Percentiles rank a stretch among this genome's conserved stretches.
phyloP scores from a whole-genome alignment of 2,113 vertebrate species.

The Apaloderma vittatum region DNA sequence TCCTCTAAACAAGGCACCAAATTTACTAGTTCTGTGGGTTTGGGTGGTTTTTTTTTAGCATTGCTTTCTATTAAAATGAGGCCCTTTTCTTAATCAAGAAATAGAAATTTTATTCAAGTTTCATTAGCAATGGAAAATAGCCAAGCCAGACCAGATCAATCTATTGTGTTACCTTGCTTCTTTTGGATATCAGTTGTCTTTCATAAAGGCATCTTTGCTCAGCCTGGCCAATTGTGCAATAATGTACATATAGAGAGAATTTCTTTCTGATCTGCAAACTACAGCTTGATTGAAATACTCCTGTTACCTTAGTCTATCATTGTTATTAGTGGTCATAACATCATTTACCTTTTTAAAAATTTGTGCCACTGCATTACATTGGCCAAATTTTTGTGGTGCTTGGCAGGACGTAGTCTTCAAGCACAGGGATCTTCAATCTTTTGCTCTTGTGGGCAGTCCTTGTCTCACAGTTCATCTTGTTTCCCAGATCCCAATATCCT shows the following conservation, averaged over 20 bases:
- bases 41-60: rapidly evolving
- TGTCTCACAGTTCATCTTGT: not conserved
- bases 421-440: not conserved
- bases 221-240: not conserved
- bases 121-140: not conserved
- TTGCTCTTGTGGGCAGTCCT: not conserved
- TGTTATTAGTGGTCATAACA: not conserved
- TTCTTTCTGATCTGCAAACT: not conserved
- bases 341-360: not conserved
- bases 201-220: not conserved
- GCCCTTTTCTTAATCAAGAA: not conserved
- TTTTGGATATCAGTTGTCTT: not conserved
- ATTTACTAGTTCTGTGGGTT: not conserved
- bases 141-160: not conserved
- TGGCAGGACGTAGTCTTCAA: not conserved
- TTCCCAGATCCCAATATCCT: not conserved
- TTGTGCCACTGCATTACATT: not conserved
- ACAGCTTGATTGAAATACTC: not conserved
- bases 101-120: not conserved
- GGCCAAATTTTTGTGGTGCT: not conserved
- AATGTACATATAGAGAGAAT: not conserved
- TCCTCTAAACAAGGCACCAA: not conserved
- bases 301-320: not conserved
- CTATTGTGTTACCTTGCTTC: not conserved
- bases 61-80: not conserved